Evolutionary conservation across 2,797 vertebrate species (phyloP).

Genomic region (Spinus pinus): DNA sequence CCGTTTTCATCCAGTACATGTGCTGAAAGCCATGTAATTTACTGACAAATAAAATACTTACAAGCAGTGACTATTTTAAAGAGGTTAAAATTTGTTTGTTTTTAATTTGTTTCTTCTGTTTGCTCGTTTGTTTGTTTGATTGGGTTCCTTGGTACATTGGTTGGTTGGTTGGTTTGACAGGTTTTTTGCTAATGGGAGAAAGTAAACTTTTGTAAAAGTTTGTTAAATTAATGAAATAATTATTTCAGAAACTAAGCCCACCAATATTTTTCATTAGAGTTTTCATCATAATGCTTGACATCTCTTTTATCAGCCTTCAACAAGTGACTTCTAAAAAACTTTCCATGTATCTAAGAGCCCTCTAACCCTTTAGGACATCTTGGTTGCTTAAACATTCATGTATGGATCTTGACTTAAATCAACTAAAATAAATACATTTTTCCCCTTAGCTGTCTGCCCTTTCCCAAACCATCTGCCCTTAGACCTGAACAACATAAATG

Average conservation of each 20-base stretch:
- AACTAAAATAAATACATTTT: background rate
- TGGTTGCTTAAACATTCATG: background rate
- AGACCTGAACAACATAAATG: background rate
- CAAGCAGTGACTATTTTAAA: background rate
- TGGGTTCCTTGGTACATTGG: background rate
- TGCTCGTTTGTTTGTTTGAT: background rate
- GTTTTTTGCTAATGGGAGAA: background rate
- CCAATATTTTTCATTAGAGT: background rate
- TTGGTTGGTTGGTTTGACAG: background rate
- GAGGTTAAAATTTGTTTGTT: accelerated
- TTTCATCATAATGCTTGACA: background rate
- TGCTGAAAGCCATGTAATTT: background rate
- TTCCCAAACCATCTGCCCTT: background rate
- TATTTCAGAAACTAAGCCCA: background rate
- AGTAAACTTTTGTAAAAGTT: background rate
- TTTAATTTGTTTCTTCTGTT: background rate
- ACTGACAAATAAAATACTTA: background rate
- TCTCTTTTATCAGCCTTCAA: background rate
- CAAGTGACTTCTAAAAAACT: background rate
- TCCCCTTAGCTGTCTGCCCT: background rate
- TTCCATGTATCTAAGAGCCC: background rate
- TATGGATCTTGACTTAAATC: background rate
- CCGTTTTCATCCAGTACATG: background rate
- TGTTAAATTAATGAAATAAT: background rate
- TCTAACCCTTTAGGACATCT: background rate